These are phyloP conservation scores for Amorpha juglandis DNA, from an alignment of 2,888 invertebrate genomes.

Conservation along the genomic window DNA sequence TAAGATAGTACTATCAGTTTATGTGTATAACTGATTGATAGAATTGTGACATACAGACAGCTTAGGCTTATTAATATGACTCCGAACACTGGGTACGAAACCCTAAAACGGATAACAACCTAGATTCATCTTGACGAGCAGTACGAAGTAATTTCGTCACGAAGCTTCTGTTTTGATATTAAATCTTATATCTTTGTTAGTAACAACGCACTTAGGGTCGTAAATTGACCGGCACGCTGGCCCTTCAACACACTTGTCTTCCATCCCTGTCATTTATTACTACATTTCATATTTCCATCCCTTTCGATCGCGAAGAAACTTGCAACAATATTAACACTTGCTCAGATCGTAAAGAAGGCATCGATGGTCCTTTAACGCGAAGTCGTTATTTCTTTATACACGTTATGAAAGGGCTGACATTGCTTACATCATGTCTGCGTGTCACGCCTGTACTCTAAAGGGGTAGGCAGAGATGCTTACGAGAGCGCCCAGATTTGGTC, in stretches of 20 bases:
- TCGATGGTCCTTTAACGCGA: constrained; percentile 36
- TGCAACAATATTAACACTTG: constrained; percentile 34
- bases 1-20: no score
- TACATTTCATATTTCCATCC: background rate
- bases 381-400: constrained; percentile 13
- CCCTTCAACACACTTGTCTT: constrained; percentile 28
- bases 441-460: no score
- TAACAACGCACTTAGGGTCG: constrained; percentile 16
- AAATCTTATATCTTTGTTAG: constrained; percentile 10
- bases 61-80: no score
- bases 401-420: background rate
- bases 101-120: no score
- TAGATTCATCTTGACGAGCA: no score
- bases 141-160: background rate
- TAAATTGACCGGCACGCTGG: constrained; percentile 29
- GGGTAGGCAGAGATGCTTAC: no score
- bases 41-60: no score
- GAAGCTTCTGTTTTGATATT: constrained; percentile 25
- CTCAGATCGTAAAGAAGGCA: constrained; percentile 48
- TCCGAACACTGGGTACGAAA: no score
- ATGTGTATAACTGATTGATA: no score
- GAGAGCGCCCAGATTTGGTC: no score
- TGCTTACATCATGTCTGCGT: no score
- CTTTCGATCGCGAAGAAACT: constrained; percentile 14
- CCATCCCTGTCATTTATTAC: background rate